phyloP scores from a whole-genome alignment of 2,888 invertebrate species.

The Ptychoptera contaminata region DNA sequence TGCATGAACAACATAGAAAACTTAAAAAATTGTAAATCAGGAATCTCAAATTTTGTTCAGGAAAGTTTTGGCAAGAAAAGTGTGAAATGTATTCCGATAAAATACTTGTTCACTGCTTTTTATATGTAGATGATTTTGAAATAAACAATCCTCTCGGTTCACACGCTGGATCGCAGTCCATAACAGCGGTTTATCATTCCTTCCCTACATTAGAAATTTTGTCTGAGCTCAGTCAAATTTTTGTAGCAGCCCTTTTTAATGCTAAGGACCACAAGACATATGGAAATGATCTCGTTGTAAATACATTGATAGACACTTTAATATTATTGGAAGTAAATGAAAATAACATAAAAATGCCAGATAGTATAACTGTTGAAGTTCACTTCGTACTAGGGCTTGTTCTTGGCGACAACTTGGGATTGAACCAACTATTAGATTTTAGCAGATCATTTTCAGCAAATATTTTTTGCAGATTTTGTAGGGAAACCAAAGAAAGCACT shows the following conservation, averaged over 20 bases:
- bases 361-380: no score
- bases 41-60: slow-evolving; percentile 4
- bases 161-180: not conserved
- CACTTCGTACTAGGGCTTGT: no score
- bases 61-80: slow-evolving; percentile 6
- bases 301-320: slow-evolving; percentile 1
- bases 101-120: slow-evolving; percentile 1
- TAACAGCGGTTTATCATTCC: no score
- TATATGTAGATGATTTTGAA: not conserved
- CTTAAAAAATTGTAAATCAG: not conserved
- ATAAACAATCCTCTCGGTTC: slow-evolving; percentile 1
- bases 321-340: slow-evolving; percentile 6
- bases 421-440: slow-evolving; percentile 7
- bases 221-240: not conserved
- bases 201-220: no score
- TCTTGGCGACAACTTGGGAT: no score
- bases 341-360: slow-evolving; percentile 1
- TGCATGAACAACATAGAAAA: slow-evolving; percentile 1
- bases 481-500: slow-evolving; percentile 1
- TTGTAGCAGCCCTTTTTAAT: slow-evolving; percentile 1
- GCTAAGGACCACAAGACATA: not conserved
- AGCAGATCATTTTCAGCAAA: slow-evolving; percentile 9
- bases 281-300: slow-evolving; percentile 1
- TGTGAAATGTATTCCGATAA: not conserved
- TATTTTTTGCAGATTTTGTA: slow-evolving; percentile 8